Percentiles rank a stretch among this genome's conserved stretches.
These are phyloP conservation scores for Pelodiscus sinensis DNA, from an alignment of 2,113 vertebrate species.

Conservation along the genomic window DNA sequence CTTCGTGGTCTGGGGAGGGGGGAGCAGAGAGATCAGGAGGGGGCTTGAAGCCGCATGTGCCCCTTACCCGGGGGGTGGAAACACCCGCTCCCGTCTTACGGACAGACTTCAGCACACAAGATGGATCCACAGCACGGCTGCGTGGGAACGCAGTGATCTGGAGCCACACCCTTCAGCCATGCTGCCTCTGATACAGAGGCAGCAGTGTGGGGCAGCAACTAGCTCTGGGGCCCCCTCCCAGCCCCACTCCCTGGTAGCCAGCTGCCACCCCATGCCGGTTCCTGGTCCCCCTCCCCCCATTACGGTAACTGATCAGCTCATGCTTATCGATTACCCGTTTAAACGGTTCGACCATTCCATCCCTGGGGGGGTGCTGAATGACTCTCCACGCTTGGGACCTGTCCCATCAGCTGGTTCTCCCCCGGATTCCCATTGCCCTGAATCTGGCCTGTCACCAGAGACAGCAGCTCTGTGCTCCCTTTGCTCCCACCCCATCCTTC, in stretches of 20 bases:
- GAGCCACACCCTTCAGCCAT: no score
- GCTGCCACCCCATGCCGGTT: no score
- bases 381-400: not conserved
- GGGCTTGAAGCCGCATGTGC: not conserved
- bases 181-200: no score
- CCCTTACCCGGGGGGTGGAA: not conserved
- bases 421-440: not conserved
- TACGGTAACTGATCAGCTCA: no score
- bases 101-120: no score
- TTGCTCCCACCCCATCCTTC: not conserved
- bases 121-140: no score
- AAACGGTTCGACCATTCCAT: no score
- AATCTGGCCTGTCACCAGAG: not conserved
- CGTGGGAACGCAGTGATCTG: not conserved
- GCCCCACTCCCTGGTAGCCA: no score
- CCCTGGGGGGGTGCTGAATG: not conserved
- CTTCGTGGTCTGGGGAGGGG: constrained; percentile 74
- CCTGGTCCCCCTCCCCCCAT: no score
- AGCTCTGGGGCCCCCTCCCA: no score
- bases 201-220: no score
- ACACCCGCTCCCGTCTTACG: not conserved
- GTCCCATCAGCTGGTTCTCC: not conserved
- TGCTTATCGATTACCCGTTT: no score
- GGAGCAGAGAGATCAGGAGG: not conserved
- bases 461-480: not conserved